Evolutionary conservation across 2,797 vertebrate species (phyloP).

Genomic region (Halcyon leucocephala): DNA sequence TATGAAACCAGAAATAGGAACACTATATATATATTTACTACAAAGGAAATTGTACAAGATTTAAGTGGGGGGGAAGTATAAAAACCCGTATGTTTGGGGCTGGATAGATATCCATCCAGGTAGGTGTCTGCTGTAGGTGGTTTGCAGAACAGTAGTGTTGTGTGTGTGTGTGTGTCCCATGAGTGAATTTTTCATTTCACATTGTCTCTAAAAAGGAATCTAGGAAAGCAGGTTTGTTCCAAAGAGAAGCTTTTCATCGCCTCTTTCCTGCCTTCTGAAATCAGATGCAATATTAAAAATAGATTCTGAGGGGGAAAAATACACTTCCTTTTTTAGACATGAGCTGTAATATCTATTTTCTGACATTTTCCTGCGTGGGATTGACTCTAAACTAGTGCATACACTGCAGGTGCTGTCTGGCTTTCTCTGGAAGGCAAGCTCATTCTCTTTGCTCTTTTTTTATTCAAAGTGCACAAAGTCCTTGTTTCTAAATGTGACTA

Average conservation of each 20-base stretch:
- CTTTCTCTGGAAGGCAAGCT: neutral
- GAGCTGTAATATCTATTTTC: neutral
- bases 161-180: neutral
- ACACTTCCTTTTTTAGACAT: neutral
- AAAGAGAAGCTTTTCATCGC: neutral
- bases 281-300: slow-evolving; percentile 35
- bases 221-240: neutral
- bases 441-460: neutral
- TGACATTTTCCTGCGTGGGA: neutral
- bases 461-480: neutral
- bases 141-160: neutral
- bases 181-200: neutral
- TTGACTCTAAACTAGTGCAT: neutral
- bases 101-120: neutral
- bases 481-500: neutral
- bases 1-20: neutral
- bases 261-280: slow-evolving; percentile 11
- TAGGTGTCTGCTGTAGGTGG: neutral
- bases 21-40: neutral
- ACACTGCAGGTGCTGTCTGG: neutral
- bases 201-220: neutral
- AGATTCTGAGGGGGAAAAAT: neutral
- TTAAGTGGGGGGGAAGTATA: too few relatives aligned
- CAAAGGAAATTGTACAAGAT: neutral
- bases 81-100: neutral